These are phyloP conservation scores for Lepidotrigona ventralis DNA, from an alignment of 1,140 invertebrate species.

Conservation along the genomic window DNA sequence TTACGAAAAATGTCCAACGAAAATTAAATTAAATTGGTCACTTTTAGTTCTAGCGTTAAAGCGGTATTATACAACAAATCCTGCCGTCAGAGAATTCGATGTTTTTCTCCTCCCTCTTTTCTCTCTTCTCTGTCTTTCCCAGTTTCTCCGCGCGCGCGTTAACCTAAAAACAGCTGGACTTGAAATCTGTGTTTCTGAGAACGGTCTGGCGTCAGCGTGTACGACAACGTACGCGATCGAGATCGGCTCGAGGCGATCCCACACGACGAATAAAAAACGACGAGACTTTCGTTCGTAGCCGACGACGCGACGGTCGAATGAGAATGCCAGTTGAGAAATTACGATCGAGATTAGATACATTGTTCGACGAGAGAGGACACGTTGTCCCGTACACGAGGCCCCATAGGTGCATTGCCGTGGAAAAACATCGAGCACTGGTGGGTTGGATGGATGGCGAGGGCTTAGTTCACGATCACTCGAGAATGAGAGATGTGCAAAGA, in stretches of 20 bases:
- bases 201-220: not conserved
- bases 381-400: conserved; percentile 30
- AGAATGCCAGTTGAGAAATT: not conserved
- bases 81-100: not conserved
- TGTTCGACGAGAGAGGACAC: conserved; percentile 4
- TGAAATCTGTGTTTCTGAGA: no score
- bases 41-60: no score
- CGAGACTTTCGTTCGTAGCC: not conserved
- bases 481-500: not conserved
- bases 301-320: not conserved
- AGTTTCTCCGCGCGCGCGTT: no score
- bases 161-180: no score
- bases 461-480: conserved; percentile 66
- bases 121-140: not conserved
- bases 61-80: not conserved
- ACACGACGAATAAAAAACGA: not conserved
- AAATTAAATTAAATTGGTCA: no score
- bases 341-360: not conserved
- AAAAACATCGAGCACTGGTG: conserved; percentile 66
- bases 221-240: not conserved
- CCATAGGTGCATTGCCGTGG: conserved; percentile 72
- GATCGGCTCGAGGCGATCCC: not conserved
- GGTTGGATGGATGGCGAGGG: conserved; percentile 72
- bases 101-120: not conserved
- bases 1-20: no score